phyloP scores from a whole-genome alignment of 1,140 invertebrate species.

The Lysiphlebus fabarum region DNA sequence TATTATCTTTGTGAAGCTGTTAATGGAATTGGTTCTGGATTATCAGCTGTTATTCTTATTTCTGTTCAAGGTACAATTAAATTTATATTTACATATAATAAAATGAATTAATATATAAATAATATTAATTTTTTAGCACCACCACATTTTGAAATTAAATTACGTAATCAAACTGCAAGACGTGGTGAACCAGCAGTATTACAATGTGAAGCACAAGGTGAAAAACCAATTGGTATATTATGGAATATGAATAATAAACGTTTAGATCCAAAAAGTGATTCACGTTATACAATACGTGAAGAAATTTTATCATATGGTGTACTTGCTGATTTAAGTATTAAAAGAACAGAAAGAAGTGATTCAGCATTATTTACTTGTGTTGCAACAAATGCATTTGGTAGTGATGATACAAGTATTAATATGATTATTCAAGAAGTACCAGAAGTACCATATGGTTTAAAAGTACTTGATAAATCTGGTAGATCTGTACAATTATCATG shows the following conservation, averaged over 20 bases:
- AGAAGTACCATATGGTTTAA: conserved; percentile 85
- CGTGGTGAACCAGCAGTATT: conserved; percentile 87
- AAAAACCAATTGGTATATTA: conserved; percentile 91
- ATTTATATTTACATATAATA: conserved; percentile 16
- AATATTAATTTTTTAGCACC: conserved; percentile 75
- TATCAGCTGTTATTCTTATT: conserved; percentile 89
- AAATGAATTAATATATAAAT: too few relatives aligned
- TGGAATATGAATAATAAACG: conserved; percentile 96
- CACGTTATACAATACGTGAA: conserved; percentile 86
- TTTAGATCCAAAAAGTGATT: conserved; percentile 81
- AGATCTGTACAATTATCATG: conserved; percentile 86
- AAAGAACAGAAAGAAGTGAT: conserved; percentile 83
- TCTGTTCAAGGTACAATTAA: conserved; percentile 73
- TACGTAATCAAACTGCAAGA: conserved; percentile 83
- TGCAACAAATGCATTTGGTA: conserved; percentile 91
- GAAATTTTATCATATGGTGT: conserved; percentile 84
- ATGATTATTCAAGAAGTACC: conserved; percentile 95
- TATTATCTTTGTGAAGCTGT: conserved; percentile 94
- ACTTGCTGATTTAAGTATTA: conserved; percentile 83
- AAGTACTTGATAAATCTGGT: conserved; percentile 88
- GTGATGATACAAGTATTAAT: conserved; percentile 92
- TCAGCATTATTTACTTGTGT: conserved; percentile 92
- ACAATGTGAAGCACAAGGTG: conserved; percentile 93
- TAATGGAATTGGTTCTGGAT: conserved; percentile 90
- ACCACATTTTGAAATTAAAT: conserved; percentile 90